phyloP scores from a whole-genome alignment of 2,888 invertebrate species.

The Apodemia duryi region DNA sequence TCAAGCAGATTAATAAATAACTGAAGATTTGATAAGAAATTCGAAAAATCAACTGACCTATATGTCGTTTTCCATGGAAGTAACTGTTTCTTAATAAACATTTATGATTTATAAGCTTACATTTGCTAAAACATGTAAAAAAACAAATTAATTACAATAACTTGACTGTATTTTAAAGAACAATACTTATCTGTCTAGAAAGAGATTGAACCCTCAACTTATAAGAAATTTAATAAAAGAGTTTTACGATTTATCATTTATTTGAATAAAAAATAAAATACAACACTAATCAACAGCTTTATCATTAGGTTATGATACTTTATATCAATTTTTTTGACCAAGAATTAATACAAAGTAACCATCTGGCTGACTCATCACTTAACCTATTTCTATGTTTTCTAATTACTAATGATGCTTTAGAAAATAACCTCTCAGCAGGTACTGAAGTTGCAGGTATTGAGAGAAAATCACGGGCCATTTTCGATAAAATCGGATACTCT shows the following conservation, averaged over 20 bases:
- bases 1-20: too few relatives aligned
- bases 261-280: constrained; percentile 26
- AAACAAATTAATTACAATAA: too few relatives aligned
- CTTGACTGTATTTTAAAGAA: too few relatives aligned
- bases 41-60: too few relatives aligned
- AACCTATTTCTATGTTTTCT: constrained; percentile 29
- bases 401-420: constrained; percentile 27
- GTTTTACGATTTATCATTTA: constrained; percentile 26
- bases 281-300: constrained; percentile 23
- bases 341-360: constrained; percentile 26
- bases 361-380: constrained; percentile 24
- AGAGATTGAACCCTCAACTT: constrained; percentile 24
- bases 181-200: constrained; percentile 19
- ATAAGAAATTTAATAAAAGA: constrained; percentile 26
- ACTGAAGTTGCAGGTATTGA: constrained; percentile 31
- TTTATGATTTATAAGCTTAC: too few relatives aligned
- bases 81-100: too few relatives aligned
- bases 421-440: constrained; percentile 30
- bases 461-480: constrained; percentile 32
- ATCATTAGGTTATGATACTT: constrained; percentile 22
- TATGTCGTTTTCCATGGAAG: too few relatives aligned
- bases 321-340: constrained; percentile 26
- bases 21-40: too few relatives aligned
- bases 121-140: constrained; percentile 19
- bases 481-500: constrained; percentile 31